Evolutionary conservation across 2,797 vertebrate species (phyloP), one percentile per base, ranked within the genome.

Genomic region (Artibeus jamaicensis): DNA sequence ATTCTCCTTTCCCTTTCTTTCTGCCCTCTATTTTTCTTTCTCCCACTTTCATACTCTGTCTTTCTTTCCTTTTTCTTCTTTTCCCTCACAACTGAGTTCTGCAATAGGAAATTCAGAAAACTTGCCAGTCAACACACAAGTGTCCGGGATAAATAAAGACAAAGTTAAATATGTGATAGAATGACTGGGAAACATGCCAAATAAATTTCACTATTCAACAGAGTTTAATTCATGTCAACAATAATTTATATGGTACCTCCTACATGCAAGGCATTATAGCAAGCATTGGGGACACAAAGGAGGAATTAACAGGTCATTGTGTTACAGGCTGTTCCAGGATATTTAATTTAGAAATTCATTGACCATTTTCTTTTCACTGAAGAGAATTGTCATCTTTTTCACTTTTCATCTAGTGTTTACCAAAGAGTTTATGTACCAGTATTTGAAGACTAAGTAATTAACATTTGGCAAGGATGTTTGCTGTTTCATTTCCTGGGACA

Each of bases 291-390:
- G 73, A 85, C 70, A 84, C 18, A 81, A 93, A 95, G 88, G 82
- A 39, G 19, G 5, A 93, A 62, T 84, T n/a, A 89, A 55, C 46
- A 34, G 42, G 39, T 42, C 42, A 68, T 77, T n/a, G 11, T 89
- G 73, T 87, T 71, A 53, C 83, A 81, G 50, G 24, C 29, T 77
- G 77, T 79, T 81, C 7, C 16, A 55, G 29, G 62, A 55, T 88
- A 62, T 93, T 96, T 94, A 86, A 79, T 89, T 95, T 29, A 88
- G 70, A 93, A 67, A 86, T 68, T 89, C 48, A 62, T 26, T 82
- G 73, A 77, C 32, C 74, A 19, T 70, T 82, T 91, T 81, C 50
- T 59, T 79, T 92, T 18, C 1, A 21, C 19, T 77, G 53, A 74
- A 67, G 32, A 96, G 29, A 96, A 59, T 29, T 86, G 12, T 68